Base-by-base conservation (phyloP, 2,888 invertebrate species). In the Hyppa rectilinea region DNA sequence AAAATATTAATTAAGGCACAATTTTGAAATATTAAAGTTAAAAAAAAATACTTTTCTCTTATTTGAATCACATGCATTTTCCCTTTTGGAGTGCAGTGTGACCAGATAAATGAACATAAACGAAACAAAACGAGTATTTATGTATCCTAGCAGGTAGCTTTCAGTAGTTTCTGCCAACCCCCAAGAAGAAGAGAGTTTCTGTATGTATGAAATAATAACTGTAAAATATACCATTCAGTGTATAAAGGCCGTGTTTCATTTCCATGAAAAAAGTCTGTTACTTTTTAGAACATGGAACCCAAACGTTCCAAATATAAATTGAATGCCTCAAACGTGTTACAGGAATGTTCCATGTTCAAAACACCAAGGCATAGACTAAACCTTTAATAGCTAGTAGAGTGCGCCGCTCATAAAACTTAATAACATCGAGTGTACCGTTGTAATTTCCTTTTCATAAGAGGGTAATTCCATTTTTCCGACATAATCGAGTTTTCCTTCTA, bases 391-490 rank as follows among this genome's bases (percentile, higher is more conserved):
- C 56, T 45, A 63, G 45, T 61, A 40, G 56, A 66, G 61, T 73
- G 70, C 40, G 34, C 67, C 72, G 59, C 36, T 31, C 72, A 71
- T 83, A 68, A 80, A 83, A 83, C 76, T 70, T 76, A 80, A 80
- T 71, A 71, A 69, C 62, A 73, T 81, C 53, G 76, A 72, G 64
- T 81, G 62, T 65, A 60, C 45, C 62, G 31, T 47, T 66, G 59
- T 80, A 75, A 76, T 76, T 76, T 71, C 52, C 56, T 71, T 83
- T 71, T 64, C 71, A 73, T 83, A 77, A 82, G 78, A 78, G 71
- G 65, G 81, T 76, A 78, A 85, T 83, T 78, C 58, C 74, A 85
- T 85, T 85, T 83, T 74, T 76, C 75, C 53, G 36, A 59, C 64
- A 64, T 84, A 84, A 83, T 85, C 76, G 78, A 83, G 74, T 81